Percentiles rank a stretch among this genome's conserved stretches.
Evolutionary conservation across 2,797 vertebrate species (phyloP).

Genomic region (Paguma larvata): DNA sequence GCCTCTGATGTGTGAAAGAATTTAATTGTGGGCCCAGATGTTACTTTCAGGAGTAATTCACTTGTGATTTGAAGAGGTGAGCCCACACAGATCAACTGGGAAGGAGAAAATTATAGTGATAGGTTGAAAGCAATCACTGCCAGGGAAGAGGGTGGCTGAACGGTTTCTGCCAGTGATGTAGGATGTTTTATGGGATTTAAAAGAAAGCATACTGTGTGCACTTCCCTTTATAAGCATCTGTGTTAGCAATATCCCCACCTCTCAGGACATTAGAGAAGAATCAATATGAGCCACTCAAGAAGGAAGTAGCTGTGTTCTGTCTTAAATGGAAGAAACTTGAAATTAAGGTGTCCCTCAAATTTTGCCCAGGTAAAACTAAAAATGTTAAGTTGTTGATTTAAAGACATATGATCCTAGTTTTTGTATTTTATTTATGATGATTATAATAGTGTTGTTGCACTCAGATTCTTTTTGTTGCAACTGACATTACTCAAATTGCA

Average conservation of each 20-base stretch:
- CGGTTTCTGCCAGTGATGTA: slow-evolving; percentile 77
- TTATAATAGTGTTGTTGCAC: background rate
- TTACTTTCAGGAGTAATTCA: slow-evolving; percentile 88
- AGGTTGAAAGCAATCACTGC: slow-evolving; percentile 82
- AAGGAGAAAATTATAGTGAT: slow-evolving; percentile 87
- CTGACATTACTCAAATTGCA: background rate
- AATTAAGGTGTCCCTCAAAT: background rate
- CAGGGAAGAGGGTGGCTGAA: slow-evolving; percentile 77
- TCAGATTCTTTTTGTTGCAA: background rate
- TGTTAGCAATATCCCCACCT: slow-evolving; percentile 71
- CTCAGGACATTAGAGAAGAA: slow-evolving; percentile 50
- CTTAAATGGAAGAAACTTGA: background rate
- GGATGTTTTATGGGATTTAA: slow-evolving; percentile 9
- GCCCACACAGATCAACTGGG: slow-evolving; percentile 85
- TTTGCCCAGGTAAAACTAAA: slow-evolving; percentile 37
- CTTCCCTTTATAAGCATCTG: slow-evolving; percentile 69
- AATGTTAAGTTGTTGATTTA: background rate
- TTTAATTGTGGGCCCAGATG: slow-evolving; percentile 88
- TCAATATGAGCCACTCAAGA: background rate
- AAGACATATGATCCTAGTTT: background rate
- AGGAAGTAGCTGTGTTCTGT: background rate
- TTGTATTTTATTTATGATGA: slow-evolving; percentile 1
- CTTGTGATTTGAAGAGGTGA: slow-evolving; percentile 86
- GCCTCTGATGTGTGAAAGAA: slow-evolving; percentile 86
- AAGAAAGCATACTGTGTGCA: slow-evolving; percentile 53